Percentiles rank a stretch among this genome's conserved stretches.
These are phyloP conservation scores for Apaloderma vittatum DNA, from an alignment of 2,113 vertebrate genomes.

Conservation along the genomic window DNA sequence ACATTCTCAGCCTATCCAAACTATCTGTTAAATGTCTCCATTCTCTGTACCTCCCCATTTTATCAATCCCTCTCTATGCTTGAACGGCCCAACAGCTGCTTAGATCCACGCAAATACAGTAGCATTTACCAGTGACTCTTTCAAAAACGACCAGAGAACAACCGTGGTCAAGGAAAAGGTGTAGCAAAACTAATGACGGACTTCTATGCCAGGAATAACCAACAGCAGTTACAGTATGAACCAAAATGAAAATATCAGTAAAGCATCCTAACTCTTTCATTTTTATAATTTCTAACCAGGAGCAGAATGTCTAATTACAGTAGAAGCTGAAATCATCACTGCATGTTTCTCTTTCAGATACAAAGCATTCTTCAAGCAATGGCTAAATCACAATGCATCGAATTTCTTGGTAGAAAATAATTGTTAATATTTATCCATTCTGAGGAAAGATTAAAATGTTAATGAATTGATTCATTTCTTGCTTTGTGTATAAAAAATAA, in stretches of 20 bases:
- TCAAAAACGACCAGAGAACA: neutral
- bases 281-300: neutral
- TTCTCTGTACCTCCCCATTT: neutral
- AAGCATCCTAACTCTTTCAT: neutral
- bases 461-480: neutral
- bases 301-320: neutral
- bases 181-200: neutral
- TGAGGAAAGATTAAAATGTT: neutral
- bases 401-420: neutral
- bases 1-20: neutral
- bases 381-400: accelerated
- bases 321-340: neutral
- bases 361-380: neutral
- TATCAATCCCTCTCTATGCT: neutral
- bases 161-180: neutral
- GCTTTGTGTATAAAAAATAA: neutral
- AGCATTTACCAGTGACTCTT: neutral
- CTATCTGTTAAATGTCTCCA: neutral
- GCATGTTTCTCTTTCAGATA: neutral
- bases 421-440: neutral
- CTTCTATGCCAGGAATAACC: neutral
- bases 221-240: neutral
- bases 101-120: neutral
- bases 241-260: neutral
- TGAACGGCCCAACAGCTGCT: neutral